Evolutionary conservation across 2,797 vertebrate genomes (phyloP).

Genomic region (Vultur gryphus): DNA sequence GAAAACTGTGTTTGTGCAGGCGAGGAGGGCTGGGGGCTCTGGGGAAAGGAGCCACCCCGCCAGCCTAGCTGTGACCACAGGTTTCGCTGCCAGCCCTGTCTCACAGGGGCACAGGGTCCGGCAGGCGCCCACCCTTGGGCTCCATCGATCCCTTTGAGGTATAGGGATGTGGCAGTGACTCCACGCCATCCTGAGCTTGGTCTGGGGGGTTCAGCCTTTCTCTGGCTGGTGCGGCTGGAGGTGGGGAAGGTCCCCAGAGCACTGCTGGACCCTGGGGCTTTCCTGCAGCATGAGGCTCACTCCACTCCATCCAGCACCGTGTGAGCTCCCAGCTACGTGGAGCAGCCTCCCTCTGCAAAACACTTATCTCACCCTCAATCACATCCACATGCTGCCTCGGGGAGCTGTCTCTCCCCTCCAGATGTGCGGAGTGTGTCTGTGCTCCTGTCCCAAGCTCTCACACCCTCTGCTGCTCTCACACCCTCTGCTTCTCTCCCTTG

Average conservation of each 20-base stretch:
- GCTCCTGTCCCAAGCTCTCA: not conserved
- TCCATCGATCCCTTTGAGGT: fast-evolving
- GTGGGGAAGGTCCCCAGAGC: not conserved
- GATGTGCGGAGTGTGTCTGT: fast-evolving
- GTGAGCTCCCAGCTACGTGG: not conserved
- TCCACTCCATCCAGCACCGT: fast-evolving
- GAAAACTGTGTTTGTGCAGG: not conserved
- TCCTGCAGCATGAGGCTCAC: not conserved
- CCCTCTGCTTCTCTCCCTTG: not conserved
- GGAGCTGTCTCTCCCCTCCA: not conserved
- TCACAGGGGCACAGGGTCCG: not conserved
- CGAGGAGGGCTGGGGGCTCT: not conserved
- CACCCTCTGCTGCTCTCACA: not conserved
- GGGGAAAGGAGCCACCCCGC: not conserved
- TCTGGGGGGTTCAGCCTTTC: not conserved
- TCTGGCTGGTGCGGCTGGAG: not conserved
- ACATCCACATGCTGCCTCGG: not conserved
- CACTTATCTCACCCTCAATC: not conserved
- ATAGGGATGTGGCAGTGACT: not conserved
- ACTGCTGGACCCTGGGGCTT: not conserved
- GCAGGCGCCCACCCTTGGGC: too few species aligned
- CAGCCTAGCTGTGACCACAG: fast-evolving
- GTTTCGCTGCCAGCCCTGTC: not conserved
- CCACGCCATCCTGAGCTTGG: fast-evolving
- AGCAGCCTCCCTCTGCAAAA: not conserved